These are phyloP conservation scores for Achatina immaculata DNA, from an alignment of 1,140 invertebrate genomes.

Conservation along the genomic window DNA sequence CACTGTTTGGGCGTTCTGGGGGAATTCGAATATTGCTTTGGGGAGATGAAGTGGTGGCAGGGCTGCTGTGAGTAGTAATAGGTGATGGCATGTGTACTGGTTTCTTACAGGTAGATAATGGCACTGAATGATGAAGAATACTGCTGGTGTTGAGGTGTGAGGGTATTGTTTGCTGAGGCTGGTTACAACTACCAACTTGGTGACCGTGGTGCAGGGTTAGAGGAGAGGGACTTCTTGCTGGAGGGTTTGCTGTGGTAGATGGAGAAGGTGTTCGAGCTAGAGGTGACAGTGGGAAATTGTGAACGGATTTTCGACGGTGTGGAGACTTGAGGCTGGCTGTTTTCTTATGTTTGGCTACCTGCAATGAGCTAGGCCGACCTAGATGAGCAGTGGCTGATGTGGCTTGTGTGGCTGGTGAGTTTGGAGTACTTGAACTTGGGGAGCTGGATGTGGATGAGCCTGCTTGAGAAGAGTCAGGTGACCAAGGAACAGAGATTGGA, in stretches of 20 bases:
- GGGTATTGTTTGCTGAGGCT: constrained; percentile 63
- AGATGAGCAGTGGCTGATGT: constrained; percentile 70
- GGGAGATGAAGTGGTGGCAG: not conserved
- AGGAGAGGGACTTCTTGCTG: constrained; percentile 81
- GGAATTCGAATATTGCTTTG: constrained; percentile 75
- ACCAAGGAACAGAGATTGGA: constrained; percentile 73
- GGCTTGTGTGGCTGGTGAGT: constrained; percentile 75
- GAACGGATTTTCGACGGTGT: constrained; percentile 91
- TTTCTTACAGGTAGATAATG: constrained; percentile 55
- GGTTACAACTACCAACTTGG: constrained; percentile 58
- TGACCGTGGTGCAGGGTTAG: constrained; percentile 79
- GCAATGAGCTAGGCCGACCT: constrained; percentile 88
- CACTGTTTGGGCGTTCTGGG: constrained; percentile 82
- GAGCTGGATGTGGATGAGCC: constrained; percentile 78
- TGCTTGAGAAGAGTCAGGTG: constrained; percentile 65
- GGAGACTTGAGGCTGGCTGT: constrained; percentile 82
- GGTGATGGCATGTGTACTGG: constrained; percentile 64
- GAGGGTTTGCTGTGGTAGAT: constrained; percentile 86
- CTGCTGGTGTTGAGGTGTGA: constrained; percentile 72
- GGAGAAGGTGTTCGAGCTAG: constrained; percentile 93
- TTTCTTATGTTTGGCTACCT: constrained; percentile 88
- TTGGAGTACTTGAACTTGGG: constrained; percentile 77
- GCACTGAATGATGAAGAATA: constrained; percentile 50
- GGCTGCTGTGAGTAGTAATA: not conserved
- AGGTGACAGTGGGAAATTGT: constrained; percentile 94